Evolutionary conservation across 2,797 vertebrate species (phyloP).

Genomic region (Sylvia borin): DNA sequence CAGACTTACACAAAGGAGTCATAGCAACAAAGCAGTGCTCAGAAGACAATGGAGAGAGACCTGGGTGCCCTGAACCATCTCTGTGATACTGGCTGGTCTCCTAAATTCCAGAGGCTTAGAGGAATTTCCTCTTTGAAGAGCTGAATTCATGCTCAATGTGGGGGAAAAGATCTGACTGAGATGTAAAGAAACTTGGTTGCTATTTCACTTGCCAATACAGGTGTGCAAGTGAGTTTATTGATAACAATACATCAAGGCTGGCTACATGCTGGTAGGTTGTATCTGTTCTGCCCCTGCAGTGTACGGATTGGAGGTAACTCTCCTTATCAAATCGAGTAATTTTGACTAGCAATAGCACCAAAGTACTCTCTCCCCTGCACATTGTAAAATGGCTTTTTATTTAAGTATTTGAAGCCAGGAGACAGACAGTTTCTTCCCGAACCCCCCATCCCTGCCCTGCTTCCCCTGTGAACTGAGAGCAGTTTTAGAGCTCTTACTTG

Average conservation of each 20-base stretch:
- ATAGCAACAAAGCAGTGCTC: not conserved
- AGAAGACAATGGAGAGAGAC: not conserved
- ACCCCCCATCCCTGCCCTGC: fast-evolving
- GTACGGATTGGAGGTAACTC: not conserved
- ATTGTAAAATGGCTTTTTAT: not conserved
- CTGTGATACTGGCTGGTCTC: not conserved
- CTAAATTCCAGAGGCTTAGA: not conserved
- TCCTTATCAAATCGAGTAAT: not conserved
- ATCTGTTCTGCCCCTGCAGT: not conserved
- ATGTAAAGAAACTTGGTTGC: not conserved
- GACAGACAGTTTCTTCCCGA: not conserved
- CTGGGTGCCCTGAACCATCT: not conserved
- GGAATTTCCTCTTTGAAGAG: not conserved
- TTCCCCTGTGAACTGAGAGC: not conserved
- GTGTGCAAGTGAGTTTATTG: not conserved
- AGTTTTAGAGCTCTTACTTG: not conserved
- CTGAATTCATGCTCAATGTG: not conserved
- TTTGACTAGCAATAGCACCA: not conserved
- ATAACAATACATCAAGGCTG: not conserved
- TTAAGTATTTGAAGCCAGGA: not conserved
- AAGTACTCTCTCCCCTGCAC: not conserved
- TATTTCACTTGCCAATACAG: not conserved
- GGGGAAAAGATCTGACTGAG: not conserved
- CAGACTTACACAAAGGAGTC: not conserved
- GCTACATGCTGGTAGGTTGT: not conserved